Base-by-base conservation (phyloP, 2,888 invertebrate genomes). In the Dione vanillae region DNA sequence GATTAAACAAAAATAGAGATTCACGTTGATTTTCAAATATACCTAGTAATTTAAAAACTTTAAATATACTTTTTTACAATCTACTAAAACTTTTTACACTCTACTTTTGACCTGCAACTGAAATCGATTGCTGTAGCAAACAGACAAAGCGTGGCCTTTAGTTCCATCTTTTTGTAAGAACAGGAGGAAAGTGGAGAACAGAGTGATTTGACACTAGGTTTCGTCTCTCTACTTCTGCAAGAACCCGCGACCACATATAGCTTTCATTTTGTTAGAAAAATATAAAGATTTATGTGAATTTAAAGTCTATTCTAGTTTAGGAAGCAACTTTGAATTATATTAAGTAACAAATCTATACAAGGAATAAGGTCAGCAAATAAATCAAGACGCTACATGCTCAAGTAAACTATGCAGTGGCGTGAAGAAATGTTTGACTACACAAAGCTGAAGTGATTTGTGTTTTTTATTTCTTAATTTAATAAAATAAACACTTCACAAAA, bases 361-460 rank as follows among this genome's bases (percentile, higher is more conserved):
- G 51, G 19, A 64, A 64, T 47, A 64, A 51, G 64, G 51, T 49
- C 49, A 51, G 49, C 8, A 64, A 64, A 64, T 51, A 64, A 51
- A 64, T 64, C 64, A 64, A 64, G 49, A 40, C 49, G 51, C 64
- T 64, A 64, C 40, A 64, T 51, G 49, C 64, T 64, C 64, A 64
- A 64, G 49, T 19, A 19, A 64, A 49, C 64, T 49, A 51, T 37
- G 45, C 35, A 61, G 43, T 49, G 12, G 37, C 35, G 49, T 49
- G 49, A 64, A 64, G 35, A 64, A 49, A 64, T 64, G 49, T 49
- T 10, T 0, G 20, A 0, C n/a, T n/a, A 49, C 49, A 64, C n/a
- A 64, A 14, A 6, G 64, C 9, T 10, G 11, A 40, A 19, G 11
- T 9, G 49, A 10, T 14, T 19, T 56, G n/a, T 37, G 10, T 2